These are phyloP conservation scores for Python bivittatus DNA, from an alignment of 2,113 vertebrate genomes.

Conservation along the genomic window DNA sequence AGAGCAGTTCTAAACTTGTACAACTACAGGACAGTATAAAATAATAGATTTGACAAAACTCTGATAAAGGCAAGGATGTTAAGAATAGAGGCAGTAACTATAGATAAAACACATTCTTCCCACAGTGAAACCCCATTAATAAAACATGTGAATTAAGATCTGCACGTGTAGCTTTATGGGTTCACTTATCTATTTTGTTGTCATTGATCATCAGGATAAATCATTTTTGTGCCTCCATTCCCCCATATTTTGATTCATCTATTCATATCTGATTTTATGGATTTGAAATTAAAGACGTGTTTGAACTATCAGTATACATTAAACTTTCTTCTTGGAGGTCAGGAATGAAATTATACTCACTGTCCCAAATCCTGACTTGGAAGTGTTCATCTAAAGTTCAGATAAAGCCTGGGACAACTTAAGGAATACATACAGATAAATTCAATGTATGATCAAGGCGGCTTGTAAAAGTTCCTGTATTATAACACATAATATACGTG, in stretches of 20 bases:
- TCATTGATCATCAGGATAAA: not conserved
- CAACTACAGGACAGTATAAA: not conserved
- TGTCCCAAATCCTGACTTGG: not conserved
- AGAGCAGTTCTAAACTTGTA: not conserved
- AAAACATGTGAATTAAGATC: not conserved
- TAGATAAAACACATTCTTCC: not conserved
- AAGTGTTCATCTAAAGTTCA: not conserved
- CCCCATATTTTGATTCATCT: not conserved
- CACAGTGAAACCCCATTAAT: not conserved
- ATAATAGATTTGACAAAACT: not conserved
- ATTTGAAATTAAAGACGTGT: not conserved
- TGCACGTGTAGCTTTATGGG: not conserved
- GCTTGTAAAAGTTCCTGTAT: not conserved
- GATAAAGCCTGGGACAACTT: not conserved
- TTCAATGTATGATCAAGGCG: not conserved
- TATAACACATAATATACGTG: not conserved
- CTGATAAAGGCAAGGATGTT: not conserved
- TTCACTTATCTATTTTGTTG: not conserved
- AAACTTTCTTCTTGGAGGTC: not conserved
- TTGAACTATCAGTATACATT: not conserved
- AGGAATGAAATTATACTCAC: not conserved
- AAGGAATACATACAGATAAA: not conserved
- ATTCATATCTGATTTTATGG: not conserved
- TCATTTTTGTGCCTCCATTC: not conserved
- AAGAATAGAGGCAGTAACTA: not conserved